Conservation (phyloP, 2,113 vertebrate species). For the Hypanus sabinus region DNA sequence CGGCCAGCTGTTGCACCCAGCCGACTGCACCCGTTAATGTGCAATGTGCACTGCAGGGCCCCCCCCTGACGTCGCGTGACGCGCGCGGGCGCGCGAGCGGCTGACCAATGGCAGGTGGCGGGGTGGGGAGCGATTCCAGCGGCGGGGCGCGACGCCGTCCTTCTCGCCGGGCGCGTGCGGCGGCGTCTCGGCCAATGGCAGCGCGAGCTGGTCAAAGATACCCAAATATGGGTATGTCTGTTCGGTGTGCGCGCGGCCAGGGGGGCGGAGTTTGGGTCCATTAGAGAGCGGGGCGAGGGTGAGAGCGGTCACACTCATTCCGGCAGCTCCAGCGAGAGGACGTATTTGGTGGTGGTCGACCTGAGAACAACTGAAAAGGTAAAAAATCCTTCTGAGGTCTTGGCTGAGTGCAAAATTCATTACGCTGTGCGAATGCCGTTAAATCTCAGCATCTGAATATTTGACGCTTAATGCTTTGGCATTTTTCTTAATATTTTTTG, state of each 20-base stretch:
- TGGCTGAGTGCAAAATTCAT: no score
- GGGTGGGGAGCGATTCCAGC: neutral
- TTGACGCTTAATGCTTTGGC: no score
- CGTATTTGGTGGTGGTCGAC: neutral
- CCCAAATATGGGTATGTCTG: conserved; percentile 14
- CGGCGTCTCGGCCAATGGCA: neutral
- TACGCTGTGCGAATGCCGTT: no score
- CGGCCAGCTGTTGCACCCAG: neutral
- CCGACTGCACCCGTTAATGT: neutral
- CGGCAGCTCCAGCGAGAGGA: conserved; percentile 21
- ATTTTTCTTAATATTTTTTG: no score
- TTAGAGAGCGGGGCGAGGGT: conserved; percentile 16
- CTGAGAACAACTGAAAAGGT: neutral
- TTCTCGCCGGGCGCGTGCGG: neutral
- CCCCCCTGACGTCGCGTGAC: neutral
- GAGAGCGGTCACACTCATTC: conserved; percentile 7
- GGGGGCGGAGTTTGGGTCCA: neutral
- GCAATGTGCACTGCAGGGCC: neutral
- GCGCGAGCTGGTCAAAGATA: conserved; percentile 9
- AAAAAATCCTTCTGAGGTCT: no score
- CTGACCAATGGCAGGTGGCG: neutral
- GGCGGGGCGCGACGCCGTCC: neutral
- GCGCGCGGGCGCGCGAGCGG: neutral
- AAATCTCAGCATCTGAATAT: no score
- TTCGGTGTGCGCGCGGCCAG: conserved; percentile 14